Conservation (phyloP, 2,888 invertebrate genomes). For the Drosophila formosana region DNA sequence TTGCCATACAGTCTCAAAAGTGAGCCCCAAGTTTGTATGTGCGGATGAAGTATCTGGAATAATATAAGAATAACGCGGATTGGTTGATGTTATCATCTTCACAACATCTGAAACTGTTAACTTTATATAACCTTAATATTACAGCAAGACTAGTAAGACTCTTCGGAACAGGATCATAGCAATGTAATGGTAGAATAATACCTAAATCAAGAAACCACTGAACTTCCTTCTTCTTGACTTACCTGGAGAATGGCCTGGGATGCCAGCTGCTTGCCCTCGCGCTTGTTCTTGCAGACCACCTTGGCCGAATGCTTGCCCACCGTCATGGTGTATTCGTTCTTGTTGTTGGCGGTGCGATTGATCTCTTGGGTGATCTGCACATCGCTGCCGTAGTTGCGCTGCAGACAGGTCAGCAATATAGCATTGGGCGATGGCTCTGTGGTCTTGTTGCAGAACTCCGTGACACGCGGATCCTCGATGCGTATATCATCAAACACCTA, state of each 20-base stretch:
- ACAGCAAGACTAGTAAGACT: too few relatives aligned
- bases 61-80: not conserved
- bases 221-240: slow-evolving; percentile 11
- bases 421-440: slow-evolving; percentile 98
- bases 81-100: too few relatives aligned
- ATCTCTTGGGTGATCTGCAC: slow-evolving; percentile 94
- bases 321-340: slow-evolving; percentile 96
- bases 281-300: slow-evolving; percentile 97
- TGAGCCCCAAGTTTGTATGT: slow-evolving; percentile 97
- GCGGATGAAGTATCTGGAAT: slow-evolving; percentile 93
- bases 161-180: too few relatives aligned
- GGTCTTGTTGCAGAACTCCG: slow-evolving; percentile 97
- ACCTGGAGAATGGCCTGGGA: slow-evolving; percentile 97
- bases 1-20: slow-evolving; percentile 96
- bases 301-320: slow-evolving; percentile 96
- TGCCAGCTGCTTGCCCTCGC: slow-evolving; percentile 97
- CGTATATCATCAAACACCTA: slow-evolving; percentile 96
- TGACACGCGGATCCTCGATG: slow-evolving; percentile 96
- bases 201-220: too few relatives aligned
- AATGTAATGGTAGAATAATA: too few relatives aligned
- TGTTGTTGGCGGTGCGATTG: slow-evolving; percentile 94
- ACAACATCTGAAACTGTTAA: too few relatives aligned
- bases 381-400: slow-evolving; percentile 96
- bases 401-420: slow-evolving; percentile 95
- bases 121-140: too few relatives aligned